Conservation (phyloP, 2,797 vertebrate species). For the Pangasius larnaudii region DNA sequence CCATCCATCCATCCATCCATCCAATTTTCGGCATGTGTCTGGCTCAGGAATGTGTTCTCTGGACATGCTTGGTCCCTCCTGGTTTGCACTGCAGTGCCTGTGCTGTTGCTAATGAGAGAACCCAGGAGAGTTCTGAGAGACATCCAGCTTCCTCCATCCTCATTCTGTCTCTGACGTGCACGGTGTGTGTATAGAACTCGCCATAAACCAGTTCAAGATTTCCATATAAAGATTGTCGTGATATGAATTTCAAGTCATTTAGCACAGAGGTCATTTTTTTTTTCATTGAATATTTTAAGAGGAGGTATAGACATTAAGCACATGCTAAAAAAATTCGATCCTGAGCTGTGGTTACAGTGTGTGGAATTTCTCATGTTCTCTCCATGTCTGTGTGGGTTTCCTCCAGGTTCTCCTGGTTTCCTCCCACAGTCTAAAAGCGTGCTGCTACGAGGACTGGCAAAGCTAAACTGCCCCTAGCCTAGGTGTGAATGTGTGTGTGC, state of each 20-base stretch:
- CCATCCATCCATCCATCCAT: background rate
- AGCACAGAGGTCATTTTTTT: background rate
- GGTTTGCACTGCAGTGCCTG: conserved; percentile 29
- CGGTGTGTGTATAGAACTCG: background rate
- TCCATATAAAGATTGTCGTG: background rate
- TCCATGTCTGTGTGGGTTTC: background rate
- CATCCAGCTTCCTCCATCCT: conserved; percentile 20
- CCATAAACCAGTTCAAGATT: conserved; percentile 9
- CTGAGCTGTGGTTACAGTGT: background rate
- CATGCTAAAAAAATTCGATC: background rate
- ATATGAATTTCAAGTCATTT: background rate
- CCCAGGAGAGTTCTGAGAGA: conserved; percentile 47
- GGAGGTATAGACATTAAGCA: background rate
- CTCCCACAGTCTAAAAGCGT: background rate
- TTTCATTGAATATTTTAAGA: background rate
- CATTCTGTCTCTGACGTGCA: conserved; percentile 13
- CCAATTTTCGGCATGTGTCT: conserved; percentile 10
- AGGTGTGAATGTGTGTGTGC: no score
- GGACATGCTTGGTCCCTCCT: conserved; percentile 22
- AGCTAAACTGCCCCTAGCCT: background rate
- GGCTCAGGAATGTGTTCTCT: conserved; percentile 23
- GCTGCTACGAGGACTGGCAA: background rate
- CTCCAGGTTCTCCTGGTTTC: background rate
- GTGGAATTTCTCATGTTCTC: background rate
- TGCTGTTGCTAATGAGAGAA: conserved; percentile 52